Base-by-base conservation (phyloP, 2,113 vertebrate genomes). In the Pitta sordida region DNA sequence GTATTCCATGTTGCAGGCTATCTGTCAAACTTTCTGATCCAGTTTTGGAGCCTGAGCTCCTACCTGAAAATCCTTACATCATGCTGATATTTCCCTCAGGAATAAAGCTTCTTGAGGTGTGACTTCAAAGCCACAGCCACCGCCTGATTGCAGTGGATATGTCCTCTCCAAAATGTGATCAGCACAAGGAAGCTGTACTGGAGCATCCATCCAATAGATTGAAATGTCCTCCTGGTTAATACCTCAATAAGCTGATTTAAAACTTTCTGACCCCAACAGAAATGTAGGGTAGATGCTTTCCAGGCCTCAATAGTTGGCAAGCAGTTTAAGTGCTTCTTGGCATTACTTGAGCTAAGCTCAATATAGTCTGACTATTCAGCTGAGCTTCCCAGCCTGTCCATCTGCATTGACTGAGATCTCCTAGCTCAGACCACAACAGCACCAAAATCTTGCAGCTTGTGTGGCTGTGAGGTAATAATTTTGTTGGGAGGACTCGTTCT, bases 171-270 rank as follows among this genome's bases (percentile, higher is more conserved):
- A 85, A 83, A 69, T 73, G 43, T 88, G 34, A 55, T 77, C 58
- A 73, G 19, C 46, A 77, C 32, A 80, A 69, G 60, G 34, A 83
- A 85, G 34, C 34, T 73, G 67, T 85, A 62, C 49, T 46, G 67
- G 5, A 58, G 70, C 71, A 80, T 46, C 55, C 55, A 59, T 58
- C 82, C 67, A 88, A 7, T 37, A 51, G 34, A 86, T 49, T 65
- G 53, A 76, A 91, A 93, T 59, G 29, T 62, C 75, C 37, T 93
- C 46, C 34, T 34, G 26, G 11, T 83, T 95, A 67, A 65, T 83
- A 53, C 75, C 90, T 91, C 41, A 94, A 85, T 63, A 93, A 80
- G 67, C 71, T 70, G 51, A 65, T 67, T 41, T 65, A 73, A 96
- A 91, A 52, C 24, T 84, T 92, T 80, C 63, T 89, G 91, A 93